These are phyloP conservation scores for Caenorhabditis sp. DNA, from an alignment of 2,888 invertebrate species.

Conservation along the genomic window DNA sequence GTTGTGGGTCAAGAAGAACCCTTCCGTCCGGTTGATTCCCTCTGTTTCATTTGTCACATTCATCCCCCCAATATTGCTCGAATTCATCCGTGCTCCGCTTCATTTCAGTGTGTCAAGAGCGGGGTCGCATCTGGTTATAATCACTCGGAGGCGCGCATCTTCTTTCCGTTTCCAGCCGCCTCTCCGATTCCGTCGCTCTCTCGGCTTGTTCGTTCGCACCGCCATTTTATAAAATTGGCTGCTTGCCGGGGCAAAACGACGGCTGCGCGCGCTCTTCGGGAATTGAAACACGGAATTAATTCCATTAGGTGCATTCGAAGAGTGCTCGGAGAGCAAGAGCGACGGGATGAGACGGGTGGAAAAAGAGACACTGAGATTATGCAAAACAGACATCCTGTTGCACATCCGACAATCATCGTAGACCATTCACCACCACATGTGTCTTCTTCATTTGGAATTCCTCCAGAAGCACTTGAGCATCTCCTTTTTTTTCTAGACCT, in stretches of 20 bases:
- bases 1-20: background rate
- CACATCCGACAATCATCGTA: no score
- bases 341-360: background rate
- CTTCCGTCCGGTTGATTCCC: background rate
- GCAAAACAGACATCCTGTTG: slow-evolving; percentile 16
- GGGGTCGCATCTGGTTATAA: slow-evolving; percentile 67
- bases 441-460: no score
- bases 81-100: slow-evolving; percentile 22
- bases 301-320: slow-evolving; percentile 52
- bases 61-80: slow-evolving; percentile 31
- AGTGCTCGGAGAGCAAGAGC: slow-evolving; percentile 33
- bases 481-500: no score
- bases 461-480: no score
- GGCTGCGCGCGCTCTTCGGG: slow-evolving; percentile 16
- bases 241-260: slow-evolving; percentile 26
- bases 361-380: slow-evolving; percentile 38
- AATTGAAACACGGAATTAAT: slow-evolving; percentile 59
- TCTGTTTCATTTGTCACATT: slow-evolving; percentile 32
- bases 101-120: slow-evolving; percentile 22
- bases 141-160: slow-evolving; percentile 42
- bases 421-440: no score
- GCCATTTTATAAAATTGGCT: slow-evolving; percentile 50
- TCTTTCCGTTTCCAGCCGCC: slow-evolving; percentile 18
- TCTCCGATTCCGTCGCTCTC: background rate
- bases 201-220: slow-evolving; percentile 15